Conservation (phyloP, 2,888 invertebrate species). For the Hedychridium roseum region DNA sequence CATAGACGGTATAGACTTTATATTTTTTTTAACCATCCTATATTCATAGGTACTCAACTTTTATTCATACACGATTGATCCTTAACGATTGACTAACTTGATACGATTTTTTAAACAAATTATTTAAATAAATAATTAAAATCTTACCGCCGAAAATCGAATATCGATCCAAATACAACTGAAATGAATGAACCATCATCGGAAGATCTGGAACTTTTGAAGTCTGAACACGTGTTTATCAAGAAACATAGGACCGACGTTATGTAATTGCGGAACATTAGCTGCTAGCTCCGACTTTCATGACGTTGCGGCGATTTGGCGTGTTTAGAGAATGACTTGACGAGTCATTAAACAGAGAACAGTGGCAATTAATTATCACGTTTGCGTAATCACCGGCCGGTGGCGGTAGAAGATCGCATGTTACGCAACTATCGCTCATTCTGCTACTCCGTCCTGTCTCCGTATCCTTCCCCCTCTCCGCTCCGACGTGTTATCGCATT, state of each 20-base stretch:
- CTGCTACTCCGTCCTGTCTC: conserved; percentile 22
- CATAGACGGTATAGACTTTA: conserved; percentile 1
- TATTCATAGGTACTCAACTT: background rate
- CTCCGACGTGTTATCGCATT: no score
- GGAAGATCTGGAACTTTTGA: no score
- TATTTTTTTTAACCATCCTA: background rate
- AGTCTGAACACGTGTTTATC: no score
- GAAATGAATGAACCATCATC: no score
- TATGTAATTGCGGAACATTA: no score
- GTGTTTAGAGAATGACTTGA: conserved; percentile 52
- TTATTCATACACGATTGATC: background rate
- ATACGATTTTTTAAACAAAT: no score
- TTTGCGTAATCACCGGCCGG: conserved; percentile 53
- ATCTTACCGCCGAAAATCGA: no score
- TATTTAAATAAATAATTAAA: no score
- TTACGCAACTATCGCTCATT: conserved; percentile 52
- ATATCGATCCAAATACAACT: no score
- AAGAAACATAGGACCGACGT: no score
- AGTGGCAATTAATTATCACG: conserved; percentile 57
- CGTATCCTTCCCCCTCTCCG: conserved; percentile 18
- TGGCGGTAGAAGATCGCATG: conserved; percentile 39
- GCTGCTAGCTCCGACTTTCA: conserved; percentile 44
- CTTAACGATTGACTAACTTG: no score
- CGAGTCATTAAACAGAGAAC: conserved; percentile 55
- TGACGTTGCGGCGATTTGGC: conserved; percentile 50